Conservation (phyloP, 2,113 vertebrate species). For the Lophura nycthemera region DNA sequence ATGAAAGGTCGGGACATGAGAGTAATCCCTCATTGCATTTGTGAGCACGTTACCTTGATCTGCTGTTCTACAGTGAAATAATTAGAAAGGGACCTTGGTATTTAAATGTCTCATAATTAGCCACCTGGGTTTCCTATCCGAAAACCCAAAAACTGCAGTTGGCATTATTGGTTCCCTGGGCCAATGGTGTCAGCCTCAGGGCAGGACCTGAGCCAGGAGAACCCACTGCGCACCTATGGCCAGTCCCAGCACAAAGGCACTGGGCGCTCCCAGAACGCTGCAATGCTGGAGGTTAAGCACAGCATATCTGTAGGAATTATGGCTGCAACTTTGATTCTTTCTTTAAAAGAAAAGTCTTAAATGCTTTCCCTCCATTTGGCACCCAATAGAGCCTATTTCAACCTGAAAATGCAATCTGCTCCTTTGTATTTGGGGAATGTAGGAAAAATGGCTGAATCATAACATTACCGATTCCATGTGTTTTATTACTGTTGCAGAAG, state of each 20-base stretch:
- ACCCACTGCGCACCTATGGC: accelerated
- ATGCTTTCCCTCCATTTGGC: background rate
- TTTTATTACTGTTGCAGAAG: background rate
- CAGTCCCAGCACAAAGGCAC: background rate
- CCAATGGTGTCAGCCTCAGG: background rate
- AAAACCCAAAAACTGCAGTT: background rate
- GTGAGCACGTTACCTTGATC: background rate
- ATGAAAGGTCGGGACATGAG: background rate
- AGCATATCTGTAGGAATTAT: background rate
- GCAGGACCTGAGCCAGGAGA: background rate
- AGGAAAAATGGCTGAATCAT: background rate
- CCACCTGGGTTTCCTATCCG: background rate
- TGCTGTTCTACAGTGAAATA: background rate
- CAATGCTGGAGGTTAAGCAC: background rate
- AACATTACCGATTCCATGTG: background rate
- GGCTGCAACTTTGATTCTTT: background rate
- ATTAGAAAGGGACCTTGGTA: background rate
- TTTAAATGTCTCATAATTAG: background rate
- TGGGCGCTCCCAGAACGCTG: background rate
- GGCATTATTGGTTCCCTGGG: background rate
- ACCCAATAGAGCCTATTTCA: background rate
- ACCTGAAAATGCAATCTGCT: background rate
- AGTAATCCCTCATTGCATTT: background rate
- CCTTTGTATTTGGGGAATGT: background rate
- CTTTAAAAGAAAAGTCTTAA: background rate